Evolutionary conservation across 2,113 vertebrate genomes (phyloP), one percentile per base, ranked within the genome.

Genomic region (Thymallus thymallus): DNA sequence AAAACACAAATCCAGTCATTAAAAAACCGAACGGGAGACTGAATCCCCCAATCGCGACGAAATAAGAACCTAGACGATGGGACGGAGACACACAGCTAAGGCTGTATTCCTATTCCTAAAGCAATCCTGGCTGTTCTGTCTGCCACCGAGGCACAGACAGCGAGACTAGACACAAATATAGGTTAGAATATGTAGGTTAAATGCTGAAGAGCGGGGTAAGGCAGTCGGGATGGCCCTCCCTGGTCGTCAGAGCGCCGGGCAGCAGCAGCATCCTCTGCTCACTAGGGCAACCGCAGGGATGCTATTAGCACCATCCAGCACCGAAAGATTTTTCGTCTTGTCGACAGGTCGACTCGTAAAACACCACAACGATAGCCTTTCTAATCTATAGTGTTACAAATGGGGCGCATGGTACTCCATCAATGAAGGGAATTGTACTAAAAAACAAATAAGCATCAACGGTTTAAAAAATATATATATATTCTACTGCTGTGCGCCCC

Each of bases 1-100:
- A 94, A 76, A 93, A 86, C 86, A 93, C 93, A 55, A 94, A 89
- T 86, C 92, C 93, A 83, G 90, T 94, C 93, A 94, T 94, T 84
- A 93, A 93, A 92, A 88, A 93, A 92, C 87, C 83, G 76, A 79
- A 87, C 76, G 88, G 86, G 88, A 88, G 88, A 82, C 86, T 80
- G 76, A 81, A 82, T 83, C 90, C 86, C 91, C 90, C 88, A 90
- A 83, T 85, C 86, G 87, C 81, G 85, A 87, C 86, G 76, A 80
- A 84, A 86, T 67, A 74, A 61, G 62, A 80, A 77, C 72, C 76
- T 72, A 72, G 61, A 69, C 86, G 72, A 56, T 5, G 22, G 7
- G 13, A 32, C 14, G 41, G 76, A 60, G 6, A 2, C 61, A 68
- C 61, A 64, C 41, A 51, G 69, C 64, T 71, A 61, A 35, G 26